Conservation (phyloP, 2,888 invertebrate genomes). For the Cynaeus angustus region DNA sequence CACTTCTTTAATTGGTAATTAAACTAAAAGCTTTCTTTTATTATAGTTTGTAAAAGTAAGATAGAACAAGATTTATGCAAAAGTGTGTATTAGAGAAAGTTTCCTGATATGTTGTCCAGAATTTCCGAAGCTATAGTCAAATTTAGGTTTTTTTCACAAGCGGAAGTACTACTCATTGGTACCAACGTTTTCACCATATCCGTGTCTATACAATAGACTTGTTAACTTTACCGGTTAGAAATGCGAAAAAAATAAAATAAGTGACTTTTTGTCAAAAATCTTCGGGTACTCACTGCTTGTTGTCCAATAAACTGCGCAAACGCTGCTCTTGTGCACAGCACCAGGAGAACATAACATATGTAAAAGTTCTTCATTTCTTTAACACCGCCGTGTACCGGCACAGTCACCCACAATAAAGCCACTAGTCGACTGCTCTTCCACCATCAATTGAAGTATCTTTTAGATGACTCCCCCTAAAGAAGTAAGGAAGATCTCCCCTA, state of each 20-base stretch:
- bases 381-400: constrained; percentile 51
- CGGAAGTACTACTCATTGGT: not conserved
- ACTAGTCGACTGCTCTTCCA: constrained; percentile 38
- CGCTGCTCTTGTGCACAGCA: constrained; percentile 59
- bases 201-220: not conserved
- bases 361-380: constrained; percentile 61
- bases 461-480: constrained; percentile 40
- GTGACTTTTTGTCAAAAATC: constrained; percentile 10
- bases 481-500: constrained; percentile 33
- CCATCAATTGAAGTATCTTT: constrained; percentile 41
- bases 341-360: constrained; percentile 63
- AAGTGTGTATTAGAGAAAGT: constrained; percentile 6
- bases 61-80: not conserved
- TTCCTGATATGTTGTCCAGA: no score
- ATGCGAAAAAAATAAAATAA: not conserved
- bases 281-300: constrained; percentile 59
- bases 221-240: not conserved
- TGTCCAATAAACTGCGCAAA: constrained; percentile 65
- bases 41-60: not conserved
- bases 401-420: constrained; percentile 31
- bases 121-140: not conserved
- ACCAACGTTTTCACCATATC: no score
- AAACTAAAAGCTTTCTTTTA: not conserved
- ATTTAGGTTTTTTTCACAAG: not conserved
- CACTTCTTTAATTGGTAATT: not conserved